Percentiles rank a stretch among this genome's conserved stretches.
These are phyloP conservation scores for Thamnophis sirtalis DNA, from an alignment of 2,113 vertebrate genomes.

Conservation along the genomic window DNA sequence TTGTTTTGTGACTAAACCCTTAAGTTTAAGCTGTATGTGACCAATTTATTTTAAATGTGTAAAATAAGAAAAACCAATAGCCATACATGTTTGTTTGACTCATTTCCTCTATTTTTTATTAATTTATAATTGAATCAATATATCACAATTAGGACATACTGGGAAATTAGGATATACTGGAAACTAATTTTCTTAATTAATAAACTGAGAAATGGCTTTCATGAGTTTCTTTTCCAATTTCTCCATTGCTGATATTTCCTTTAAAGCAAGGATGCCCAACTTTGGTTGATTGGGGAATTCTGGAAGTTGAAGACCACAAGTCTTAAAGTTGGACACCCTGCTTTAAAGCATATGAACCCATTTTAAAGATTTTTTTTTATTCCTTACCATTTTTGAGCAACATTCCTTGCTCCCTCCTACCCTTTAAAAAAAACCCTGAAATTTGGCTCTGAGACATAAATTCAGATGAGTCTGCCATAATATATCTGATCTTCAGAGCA, in stretches of 20 bases:
- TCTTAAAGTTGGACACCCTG: no score
- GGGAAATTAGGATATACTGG: not conserved
- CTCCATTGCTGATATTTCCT: not conserved
- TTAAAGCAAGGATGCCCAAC: not conserved
- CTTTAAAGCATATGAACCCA: not conserved
- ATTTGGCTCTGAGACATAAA: not conserved
- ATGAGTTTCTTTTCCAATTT: not conserved
- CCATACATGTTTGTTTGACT: not conserved
- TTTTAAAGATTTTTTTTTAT: not conserved
- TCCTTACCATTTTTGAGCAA: not conserved
- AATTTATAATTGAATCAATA: not conserved
- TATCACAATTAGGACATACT: not conserved
- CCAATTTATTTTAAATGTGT: slow-evolving; percentile 40
- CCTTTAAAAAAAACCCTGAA: not conserved
- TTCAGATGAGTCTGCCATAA: not conserved
- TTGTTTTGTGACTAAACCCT: not conserved
- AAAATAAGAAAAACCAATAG: not conserved
- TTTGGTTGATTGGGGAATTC: no score
- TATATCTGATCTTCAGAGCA: not conserved
- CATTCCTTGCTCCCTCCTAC: not conserved
- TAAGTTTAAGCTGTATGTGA: not conserved
- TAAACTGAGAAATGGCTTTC: not conserved
- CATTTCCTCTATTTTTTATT: not conserved
- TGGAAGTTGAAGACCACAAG: no score
- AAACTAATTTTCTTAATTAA: not conserved